These are phyloP conservation scores for Mycalesis mineus DNA, from an alignment of 2,888 invertebrate genomes.

Conservation along the genomic window DNA sequence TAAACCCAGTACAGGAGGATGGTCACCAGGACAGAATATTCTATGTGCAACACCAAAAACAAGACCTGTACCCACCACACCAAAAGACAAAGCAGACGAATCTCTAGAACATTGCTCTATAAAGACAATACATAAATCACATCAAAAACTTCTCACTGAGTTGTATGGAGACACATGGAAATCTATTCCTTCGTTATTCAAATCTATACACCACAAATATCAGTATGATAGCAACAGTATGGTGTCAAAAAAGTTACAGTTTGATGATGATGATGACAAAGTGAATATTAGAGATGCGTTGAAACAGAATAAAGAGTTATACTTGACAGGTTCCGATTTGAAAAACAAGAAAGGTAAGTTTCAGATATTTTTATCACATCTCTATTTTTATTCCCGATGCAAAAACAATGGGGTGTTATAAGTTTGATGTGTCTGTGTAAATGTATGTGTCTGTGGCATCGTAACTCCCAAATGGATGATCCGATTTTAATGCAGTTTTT, in stretches of 20 bases:
- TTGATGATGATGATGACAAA: slow-evolving; percentile 58
- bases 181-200: slow-evolving; percentile 65
- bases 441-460: no score
- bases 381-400: no score
- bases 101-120: slow-evolving; percentile 62
- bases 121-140: slow-evolving; percentile 60
- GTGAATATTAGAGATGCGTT: slow-evolving; percentile 55
- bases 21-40: slow-evolving; percentile 67
- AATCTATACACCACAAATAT: slow-evolving; percentile 46
- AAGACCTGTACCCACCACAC: slow-evolving; percentile 54
- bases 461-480: no score
- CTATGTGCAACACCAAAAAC: slow-evolving; percentile 57
- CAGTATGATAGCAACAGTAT: slow-evolving; percentile 42
- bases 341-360: slow-evolving; percentile 40
- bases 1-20: slow-evolving; percentile 55
- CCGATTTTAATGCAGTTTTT: no score
- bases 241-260: slow-evolving; percentile 55
- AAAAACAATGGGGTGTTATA: no score
- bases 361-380: no score
- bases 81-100: slow-evolving; percentile 58
- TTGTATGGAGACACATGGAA: slow-evolving; percentile 79
- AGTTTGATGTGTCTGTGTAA: no score
- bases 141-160: slow-evolving; percentile 66
- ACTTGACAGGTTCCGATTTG: slow-evolving; percentile 55
- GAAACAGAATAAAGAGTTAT: slow-evolving; percentile 50